These are phyloP conservation scores for Stratiomys singularior DNA, from an alignment of 2,888 invertebrate species.

Conservation along the genomic window DNA sequence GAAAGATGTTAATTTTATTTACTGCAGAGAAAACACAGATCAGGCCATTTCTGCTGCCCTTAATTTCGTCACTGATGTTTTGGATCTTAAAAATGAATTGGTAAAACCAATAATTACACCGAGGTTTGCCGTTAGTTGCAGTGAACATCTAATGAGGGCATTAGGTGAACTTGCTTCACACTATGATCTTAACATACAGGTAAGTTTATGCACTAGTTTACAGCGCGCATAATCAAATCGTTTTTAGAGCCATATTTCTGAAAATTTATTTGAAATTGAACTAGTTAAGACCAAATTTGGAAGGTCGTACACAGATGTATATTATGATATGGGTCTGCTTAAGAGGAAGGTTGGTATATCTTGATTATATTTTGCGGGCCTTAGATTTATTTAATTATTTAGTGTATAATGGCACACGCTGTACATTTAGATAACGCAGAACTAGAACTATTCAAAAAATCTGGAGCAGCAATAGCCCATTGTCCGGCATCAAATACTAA, in stretches of 20 bases:
- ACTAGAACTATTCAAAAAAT: slow-evolving; percentile 70
- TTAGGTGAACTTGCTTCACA: slow-evolving; percentile 75
- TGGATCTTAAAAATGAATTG: slow-evolving; percentile 69
- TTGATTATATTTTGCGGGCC: background rate
- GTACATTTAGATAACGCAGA: slow-evolving; percentile 79
- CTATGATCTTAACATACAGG: slow-evolving; percentile 80
- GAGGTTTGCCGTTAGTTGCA: slow-evolving; percentile 84
- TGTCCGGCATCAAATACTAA: slow-evolving; percentile 89
- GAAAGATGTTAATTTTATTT: too few species aligned
- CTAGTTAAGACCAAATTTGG: slow-evolving; percentile 71
- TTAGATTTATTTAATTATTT: slow-evolving; percentile 33
- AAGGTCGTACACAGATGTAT: slow-evolving; percentile 78
- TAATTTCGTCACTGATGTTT: slow-evolving; percentile 72
- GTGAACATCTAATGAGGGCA: slow-evolving; percentile 74
- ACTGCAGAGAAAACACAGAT: slow-evolving; percentile 73
- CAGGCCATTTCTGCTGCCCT: slow-evolving; percentile 72
- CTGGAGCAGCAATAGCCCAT: slow-evolving; percentile 79
- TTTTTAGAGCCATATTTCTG: slow-evolving; percentile 85
- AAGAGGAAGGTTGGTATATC: slow-evolving; percentile 61
- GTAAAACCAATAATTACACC: slow-evolving; percentile 86
- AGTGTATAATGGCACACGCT: slow-evolving; percentile 84
- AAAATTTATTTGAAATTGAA: slow-evolving; percentile 78
- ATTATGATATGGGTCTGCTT: slow-evolving; percentile 78
- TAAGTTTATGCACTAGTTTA: slow-evolving; percentile 59
- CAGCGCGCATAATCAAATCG: too few species aligned